Evolutionary conservation across 2,113 vertebrate genomes (phyloP).

Genomic region (Zingel zingel): DNA sequence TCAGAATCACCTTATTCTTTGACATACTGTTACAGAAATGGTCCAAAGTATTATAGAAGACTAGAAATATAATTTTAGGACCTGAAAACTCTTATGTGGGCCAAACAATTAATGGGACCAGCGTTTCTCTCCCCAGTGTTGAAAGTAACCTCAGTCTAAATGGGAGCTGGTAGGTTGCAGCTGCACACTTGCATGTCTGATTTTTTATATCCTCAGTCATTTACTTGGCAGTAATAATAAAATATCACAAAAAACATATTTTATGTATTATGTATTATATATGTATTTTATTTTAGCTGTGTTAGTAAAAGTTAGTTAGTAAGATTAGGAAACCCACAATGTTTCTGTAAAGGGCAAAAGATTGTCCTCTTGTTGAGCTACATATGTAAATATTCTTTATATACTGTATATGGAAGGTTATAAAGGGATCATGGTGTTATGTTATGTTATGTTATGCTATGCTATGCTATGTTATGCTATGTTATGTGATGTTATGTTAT

Average conservation of each 20-base stretch:
- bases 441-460: too few species aligned
- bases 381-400: too few species aligned
- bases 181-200: constrained; percentile 10
- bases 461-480: too few species aligned
- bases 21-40: not conserved
- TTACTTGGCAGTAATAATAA: not conserved
- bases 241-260: not conserved
- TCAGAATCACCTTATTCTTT: not conserved
- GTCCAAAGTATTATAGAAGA: not conserved
- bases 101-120: constrained; percentile 44
- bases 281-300: not conserved
- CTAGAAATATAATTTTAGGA: not conserved
- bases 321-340: not conserved
- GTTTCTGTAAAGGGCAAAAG: not conserved
- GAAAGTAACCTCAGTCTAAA: constrained; percentile 35
- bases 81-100: constrained; percentile 37
- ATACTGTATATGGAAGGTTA: not conserved
- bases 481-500: too few species aligned
- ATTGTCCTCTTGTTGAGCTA: not conserved
- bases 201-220: not conserved
- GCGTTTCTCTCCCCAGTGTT: constrained; percentile 53
- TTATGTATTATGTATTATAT: not conserved
- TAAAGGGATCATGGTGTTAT: not conserved
- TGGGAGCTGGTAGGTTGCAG: constrained; percentile 25
- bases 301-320: not conserved